phyloP scores from a whole-genome alignment of 2,888 invertebrate species.

The Galerucella pusilla region DNA sequence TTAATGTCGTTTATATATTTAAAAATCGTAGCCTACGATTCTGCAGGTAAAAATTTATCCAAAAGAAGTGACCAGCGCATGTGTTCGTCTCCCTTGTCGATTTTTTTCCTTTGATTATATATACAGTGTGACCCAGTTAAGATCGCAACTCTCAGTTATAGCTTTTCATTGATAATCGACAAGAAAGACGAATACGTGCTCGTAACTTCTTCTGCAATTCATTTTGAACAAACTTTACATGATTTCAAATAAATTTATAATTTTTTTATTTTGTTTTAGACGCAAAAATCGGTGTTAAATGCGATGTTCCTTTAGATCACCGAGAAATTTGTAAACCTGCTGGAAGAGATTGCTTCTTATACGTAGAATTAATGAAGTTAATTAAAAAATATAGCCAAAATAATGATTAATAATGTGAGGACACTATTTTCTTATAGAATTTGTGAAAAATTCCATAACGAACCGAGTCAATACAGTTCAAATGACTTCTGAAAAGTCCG shows the following conservation, averaged over 20 bases:
- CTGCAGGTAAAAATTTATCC: conserved; percentile 71
- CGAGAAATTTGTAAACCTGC: conserved; percentile 88
- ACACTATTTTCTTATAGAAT: no score
- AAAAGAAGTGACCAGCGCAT: conserved; percentile 19
- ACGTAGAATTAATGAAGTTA: conserved; percentile 74
- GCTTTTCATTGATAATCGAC: no score
- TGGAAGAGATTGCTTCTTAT: conserved; percentile 75
- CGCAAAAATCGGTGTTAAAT: conserved; percentile 81
- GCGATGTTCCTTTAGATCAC: conserved; percentile 82
- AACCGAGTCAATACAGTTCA: no score
- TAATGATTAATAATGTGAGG: not conserved
- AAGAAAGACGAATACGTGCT: no score
- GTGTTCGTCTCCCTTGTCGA: no score
- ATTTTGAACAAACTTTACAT: no score
- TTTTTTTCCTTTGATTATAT: no score
- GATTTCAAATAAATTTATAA: no score
- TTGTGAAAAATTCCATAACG: no score
- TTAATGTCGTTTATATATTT: conserved; percentile 80
- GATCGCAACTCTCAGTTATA: no score
- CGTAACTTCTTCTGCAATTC: no score
- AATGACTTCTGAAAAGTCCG: not conserved
- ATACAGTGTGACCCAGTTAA: no score
- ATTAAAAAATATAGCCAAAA: conserved; percentile 61
- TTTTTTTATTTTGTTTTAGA: conserved; percentile 67
- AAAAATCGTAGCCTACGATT: conserved; percentile 80